Evolutionary conservation across 1,140 invertebrate genomes (phyloP), one percentile per base, ranked within the genome.

Genomic region (Hypsibius dujardini): DNA sequence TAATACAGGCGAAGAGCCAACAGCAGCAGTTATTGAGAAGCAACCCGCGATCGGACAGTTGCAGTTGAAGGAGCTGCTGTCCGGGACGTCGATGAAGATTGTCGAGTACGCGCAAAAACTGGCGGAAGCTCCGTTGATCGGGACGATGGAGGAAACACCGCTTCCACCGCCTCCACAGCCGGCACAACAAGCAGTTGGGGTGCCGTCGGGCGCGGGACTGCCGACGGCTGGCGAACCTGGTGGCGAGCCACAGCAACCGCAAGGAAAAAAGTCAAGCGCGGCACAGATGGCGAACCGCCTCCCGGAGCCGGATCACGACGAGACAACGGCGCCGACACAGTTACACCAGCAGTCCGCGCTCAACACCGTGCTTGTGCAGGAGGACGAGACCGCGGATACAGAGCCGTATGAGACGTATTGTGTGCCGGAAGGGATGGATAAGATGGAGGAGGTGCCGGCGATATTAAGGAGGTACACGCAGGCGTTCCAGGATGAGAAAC

Each of bases 71-170:
- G 50, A 7, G n/a, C 50, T 56, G 50, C 50, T 56, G n/a, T 56
- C 50, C 50, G 7, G 50, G 50, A 56, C 50, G n/a, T 56, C 50
- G 50, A 56, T 56, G n/a, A 56, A 56, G 50, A 56, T 56, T 7
- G 50, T 56, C 50, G 50, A 56, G n/a, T n/a, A 56, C n/a, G 50
- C 50, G 50, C 50, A 56, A 56, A 56, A 56, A n/a, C n/a, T 56
- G n/a, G 50, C 50, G 7, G 50, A 56, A 56, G 50, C 50, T 56
- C 50, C 50, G 50, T 56, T 56, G 50, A 56, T 56, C 50, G 50
- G 50, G 7, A 56, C 50, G 7, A 56, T 56, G 7, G 50, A 7
- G 7, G 7, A 7, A n/a, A 7, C 50, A 56, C 50, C 7, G n/a
- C 7, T 7, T 56, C 50, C n/a, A 56, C 50, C 50, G 7, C 50